Evolutionary conservation across 2,113 vertebrate species (phyloP), one percentile per base, ranked within the genome.

Genomic region (Ramphastos sulfuratus): DNA sequence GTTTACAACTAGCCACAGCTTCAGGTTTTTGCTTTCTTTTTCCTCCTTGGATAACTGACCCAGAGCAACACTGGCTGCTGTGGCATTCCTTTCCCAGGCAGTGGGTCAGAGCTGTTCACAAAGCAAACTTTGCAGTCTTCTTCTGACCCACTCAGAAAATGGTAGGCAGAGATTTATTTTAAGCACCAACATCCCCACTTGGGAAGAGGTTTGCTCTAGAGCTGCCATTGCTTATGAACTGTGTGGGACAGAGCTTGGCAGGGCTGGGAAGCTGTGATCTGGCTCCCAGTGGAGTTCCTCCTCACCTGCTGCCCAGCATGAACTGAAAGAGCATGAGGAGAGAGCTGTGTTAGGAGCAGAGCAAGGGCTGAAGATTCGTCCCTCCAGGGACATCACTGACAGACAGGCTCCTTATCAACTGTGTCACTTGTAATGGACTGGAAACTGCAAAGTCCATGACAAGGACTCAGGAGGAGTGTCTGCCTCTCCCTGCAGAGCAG

Each of bases 361-460:
- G 78, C 16, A 14, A 31, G 56, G 69, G 75, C 33, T 12, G 92
- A 72, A 27, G 91, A 90, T 86, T 30, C 23, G 2, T 64, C 63
- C 50, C 74, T 72, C 86, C 3, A 44, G 90, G 80, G 93, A 76
- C 33, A 15, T 0, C 0, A 6, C 61, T 98, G 96, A 98, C 94
- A 85, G 98, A 93, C 98, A 97, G 93, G 90, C 84, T 82, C 82
- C 91, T 96, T 96, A 98, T 97, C 84, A 6, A 81, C 96, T 93
- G 55, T 97, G 98, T 96, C 98, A 92, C 96, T 92, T 97, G 96
- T 98, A 99, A 99, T 99, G 98, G 98, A 92, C 97, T 97, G 97
- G 98, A 97, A 98, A 98, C 96, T 91, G 96, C 97, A 98, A 97
- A 97, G 97, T 95, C 85, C 91, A 88, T 8, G 78, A 93, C 96